Conservation (phyloP, 2,797 vertebrate genomes). For the Mus spretus region DNA sequence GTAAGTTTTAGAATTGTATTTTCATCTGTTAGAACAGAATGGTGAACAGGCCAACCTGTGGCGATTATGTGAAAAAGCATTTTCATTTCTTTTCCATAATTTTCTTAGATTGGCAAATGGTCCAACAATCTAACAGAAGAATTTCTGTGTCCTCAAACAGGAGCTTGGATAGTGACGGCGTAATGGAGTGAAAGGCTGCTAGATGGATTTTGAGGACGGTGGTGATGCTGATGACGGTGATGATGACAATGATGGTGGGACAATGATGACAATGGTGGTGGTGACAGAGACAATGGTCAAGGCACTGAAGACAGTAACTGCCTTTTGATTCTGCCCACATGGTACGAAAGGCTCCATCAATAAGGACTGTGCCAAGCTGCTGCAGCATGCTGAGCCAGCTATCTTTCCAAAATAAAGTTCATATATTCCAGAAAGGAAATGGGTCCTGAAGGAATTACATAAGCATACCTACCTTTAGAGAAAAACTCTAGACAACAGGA, state of each 20-base stretch:
- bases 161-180: not conserved
- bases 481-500: slow-evolving; percentile 42
- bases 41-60: not conserved
- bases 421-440: slow-evolving; percentile 43
- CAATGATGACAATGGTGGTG: rapidly evolving
- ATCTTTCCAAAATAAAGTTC: slow-evolving; percentile 44
- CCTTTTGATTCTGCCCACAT: not conserved
- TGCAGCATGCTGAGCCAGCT: not conserved
- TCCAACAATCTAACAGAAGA: not conserved
- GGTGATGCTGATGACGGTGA: not conserved
- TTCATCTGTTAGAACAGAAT: not conserved
- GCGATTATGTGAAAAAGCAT: not conserved
- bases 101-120: not conserved
- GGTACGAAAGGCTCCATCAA: slow-evolving; percentile 4
- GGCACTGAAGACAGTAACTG: not conserved
- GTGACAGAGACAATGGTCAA: not conserved
- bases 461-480: slow-evolving; percentile 36
- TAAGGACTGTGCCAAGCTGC: slow-evolving; percentile 29
- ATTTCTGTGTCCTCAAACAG: not conserved
- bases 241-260: not conserved
- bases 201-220: not conserved
- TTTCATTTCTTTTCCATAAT: slow-evolving; percentile 10
- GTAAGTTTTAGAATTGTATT: not conserved
- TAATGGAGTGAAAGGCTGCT: not conserved
- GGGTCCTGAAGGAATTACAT: slow-evolving; percentile 25